A percentile compares a stretch with the other conserved stretches of the same genome.
phyloP scores from a whole-genome alignment of 2,113 vertebrate genomes.

The Muntiacus muntjak region DNA sequence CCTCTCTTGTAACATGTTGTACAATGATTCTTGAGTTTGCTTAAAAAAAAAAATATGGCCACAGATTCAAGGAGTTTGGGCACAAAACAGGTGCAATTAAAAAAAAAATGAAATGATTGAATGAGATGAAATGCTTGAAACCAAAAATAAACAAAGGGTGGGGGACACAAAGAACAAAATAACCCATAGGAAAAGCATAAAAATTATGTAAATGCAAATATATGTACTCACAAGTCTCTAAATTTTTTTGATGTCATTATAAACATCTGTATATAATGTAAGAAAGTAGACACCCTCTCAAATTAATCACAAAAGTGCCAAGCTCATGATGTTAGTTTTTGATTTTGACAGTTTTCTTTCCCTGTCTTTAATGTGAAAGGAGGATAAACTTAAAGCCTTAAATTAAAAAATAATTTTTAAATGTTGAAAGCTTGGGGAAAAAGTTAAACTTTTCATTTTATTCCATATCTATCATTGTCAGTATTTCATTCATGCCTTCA shows the following conservation, averaged over 20 bases:
- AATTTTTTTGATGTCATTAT: conserved; percentile 72
- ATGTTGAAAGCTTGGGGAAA: conserved; percentile 71
- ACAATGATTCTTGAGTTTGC: conserved; percentile 78
- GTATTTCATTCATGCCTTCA: conserved; percentile 13
- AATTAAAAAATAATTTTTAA: conserved; percentile 71
- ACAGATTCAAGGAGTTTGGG: conserved; percentile 78
- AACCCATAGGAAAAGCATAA: conserved; percentile 69
- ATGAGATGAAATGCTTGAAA: conserved; percentile 73
- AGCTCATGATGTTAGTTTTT: conserved; percentile 72
- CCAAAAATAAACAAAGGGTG: conserved; percentile 71
- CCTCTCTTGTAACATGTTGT: conserved; percentile 82
- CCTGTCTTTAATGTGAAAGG: conserved; percentile 74
- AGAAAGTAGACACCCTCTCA: conserved; percentile 78
- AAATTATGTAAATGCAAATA: conserved; percentile 77
- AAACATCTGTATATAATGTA: conserved; percentile 76
- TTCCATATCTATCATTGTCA: conserved; percentile 28
- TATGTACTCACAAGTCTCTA: conserved; percentile 73
- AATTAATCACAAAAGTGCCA: conserved; percentile 85
- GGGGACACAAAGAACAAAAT: conserved; percentile 41
- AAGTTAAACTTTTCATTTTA: conserved; percentile 62
- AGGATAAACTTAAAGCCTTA: conserved; percentile 82
- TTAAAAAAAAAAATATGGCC: conserved; percentile 76
- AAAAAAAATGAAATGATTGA: neutral
- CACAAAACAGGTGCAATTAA: conserved; percentile 74
- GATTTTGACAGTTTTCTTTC: conserved; percentile 69